A percentile compares a stretch with the other conserved stretches of the same genome.
Evolutionary conservation across 2,888 invertebrate species (phyloP).

Genomic region (Drosophila dives): DNA sequence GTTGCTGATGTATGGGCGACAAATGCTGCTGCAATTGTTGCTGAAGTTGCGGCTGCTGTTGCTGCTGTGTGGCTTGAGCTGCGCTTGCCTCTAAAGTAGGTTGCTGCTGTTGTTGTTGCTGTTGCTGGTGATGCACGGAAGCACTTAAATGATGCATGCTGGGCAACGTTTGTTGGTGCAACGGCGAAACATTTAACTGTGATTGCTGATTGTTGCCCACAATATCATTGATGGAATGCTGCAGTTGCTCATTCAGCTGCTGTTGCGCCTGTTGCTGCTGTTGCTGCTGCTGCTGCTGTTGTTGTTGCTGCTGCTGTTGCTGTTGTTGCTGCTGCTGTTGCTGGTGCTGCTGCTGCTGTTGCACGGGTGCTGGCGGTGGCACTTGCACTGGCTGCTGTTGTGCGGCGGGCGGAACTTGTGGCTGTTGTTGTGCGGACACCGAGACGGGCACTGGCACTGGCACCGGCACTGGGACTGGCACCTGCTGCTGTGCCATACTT

Average conservation of each 20-base stretch:
- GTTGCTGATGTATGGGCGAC: slow-evolving; percentile 78
- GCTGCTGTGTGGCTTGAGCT: slow-evolving; percentile 51
- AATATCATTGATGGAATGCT: slow-evolving; percentile 85
- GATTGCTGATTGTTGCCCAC: slow-evolving; percentile 86
- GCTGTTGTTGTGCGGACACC: slow-evolving; percentile 75
- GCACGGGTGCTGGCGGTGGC: slow-evolving; percentile 63
- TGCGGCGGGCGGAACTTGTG: slow-evolving; percentile 48
- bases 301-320: slow-evolving; percentile 43
- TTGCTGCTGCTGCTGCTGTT: slow-evolving; percentile 40
- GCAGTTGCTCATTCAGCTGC: slow-evolving; percentile 84
- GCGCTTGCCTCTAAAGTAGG: slow-evolving; percentile 40
- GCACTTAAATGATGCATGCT: slow-evolving; percentile 71
- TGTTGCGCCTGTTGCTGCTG: slow-evolving; percentile 70
- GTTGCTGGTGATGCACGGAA: slow-evolving; percentile 48
- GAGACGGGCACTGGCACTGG: slow-evolving; percentile 64
- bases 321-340: slow-evolving; percentile 15
- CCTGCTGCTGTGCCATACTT: slow-evolving; percentile 73
- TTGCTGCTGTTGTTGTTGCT: slow-evolving; percentile 51
- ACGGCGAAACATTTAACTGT: slow-evolving; percentile 83
- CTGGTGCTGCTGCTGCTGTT: slow-evolving; percentile 75
- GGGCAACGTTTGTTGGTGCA: slow-evolving; percentile 78
- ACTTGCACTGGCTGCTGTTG: slow-evolving; percentile 58
- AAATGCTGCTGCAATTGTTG: slow-evolving; percentile 76
- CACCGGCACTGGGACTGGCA: slow-evolving; percentile 55
- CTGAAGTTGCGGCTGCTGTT: slow-evolving; percentile 59